Evolutionary conservation across 2,797 vertebrate species (phyloP).

Genomic region (Xiphorhynchus erythropygius): DNA sequence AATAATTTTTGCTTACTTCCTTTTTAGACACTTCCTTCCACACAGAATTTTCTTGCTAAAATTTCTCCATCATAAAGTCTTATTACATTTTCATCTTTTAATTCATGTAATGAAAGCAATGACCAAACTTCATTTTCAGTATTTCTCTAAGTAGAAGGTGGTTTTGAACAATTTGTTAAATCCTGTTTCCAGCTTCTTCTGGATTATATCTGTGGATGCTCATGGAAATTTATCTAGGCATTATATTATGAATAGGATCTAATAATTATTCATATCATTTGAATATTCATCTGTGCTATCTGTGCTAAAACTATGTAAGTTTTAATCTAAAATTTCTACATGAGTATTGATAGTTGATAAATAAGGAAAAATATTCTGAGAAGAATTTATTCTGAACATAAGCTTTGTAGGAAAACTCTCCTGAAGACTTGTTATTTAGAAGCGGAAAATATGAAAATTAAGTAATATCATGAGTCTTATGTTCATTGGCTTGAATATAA

Average conservation of each 20-base stretch:
- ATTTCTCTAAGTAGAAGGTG: not conserved
- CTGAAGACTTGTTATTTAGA: not conserved
- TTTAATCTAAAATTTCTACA: not conserved
- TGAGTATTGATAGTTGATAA: not conserved
- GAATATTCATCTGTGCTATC: not conserved
- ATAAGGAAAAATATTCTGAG: not conserved
- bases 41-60: not conserved
- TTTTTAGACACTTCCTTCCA: not conserved
- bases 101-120: not conserved
- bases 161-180: not conserved
- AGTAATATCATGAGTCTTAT: not conserved
- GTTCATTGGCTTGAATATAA: not conserved
- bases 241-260: not conserved
- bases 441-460: not conserved
- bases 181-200: not conserved
- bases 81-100: not conserved
- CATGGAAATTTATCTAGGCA: not conserved
- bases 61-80: not conserved
- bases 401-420: not conserved
- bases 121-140: not conserved
- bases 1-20: not conserved
- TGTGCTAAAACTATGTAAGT: not conserved
- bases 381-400: not conserved
- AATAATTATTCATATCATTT: not conserved
- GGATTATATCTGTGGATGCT: not conserved